These are phyloP conservation scores for Mycetomoellerius zeteki DNA, from an alignment of 1,140 invertebrate genomes.

Conservation along the genomic window DNA sequence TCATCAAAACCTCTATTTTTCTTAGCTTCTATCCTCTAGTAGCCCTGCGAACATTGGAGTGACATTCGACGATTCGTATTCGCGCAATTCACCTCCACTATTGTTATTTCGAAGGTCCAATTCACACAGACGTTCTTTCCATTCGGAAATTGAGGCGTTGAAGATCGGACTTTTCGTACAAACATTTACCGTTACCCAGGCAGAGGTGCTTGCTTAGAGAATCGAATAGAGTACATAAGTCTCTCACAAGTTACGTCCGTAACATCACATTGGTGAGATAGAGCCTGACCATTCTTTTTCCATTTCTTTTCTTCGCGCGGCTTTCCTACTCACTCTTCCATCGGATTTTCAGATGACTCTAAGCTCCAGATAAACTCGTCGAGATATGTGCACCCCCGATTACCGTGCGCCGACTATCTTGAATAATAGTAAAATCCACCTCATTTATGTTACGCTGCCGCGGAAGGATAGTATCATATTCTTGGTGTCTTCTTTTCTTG, in stretches of 20 bases:
- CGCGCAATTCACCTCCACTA: neutral
- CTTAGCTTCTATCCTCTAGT: neutral
- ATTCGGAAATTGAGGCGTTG: constrained; percentile 42
- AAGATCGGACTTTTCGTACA: constrained; percentile 36
- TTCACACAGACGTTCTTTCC: constrained; percentile 3
- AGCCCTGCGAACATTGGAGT: neutral
- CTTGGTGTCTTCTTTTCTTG: constrained; percentile 22
- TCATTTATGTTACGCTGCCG: constrained; percentile 10
- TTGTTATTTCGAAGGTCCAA: constrained; percentile 47
- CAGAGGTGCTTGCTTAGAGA: constrained; percentile 41
- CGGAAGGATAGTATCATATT: neutral
- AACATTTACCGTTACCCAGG: constrained; percentile 27
- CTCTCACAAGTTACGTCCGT: constrained; percentile 32
- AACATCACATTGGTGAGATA: neutral
- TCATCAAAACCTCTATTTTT: constrained; percentile 3
- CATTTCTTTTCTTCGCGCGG: neutral
- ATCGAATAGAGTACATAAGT: constrained; percentile 38
- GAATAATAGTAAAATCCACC: constrained; percentile 20
- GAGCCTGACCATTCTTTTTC: neutral
- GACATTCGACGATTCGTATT: neutral
- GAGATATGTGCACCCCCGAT: constrained; percentile 49
- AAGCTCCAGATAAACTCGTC: constrained; percentile 49
- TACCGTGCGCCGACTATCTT: constrained; percentile 25
- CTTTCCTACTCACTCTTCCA: neutral
- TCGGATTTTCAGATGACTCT: constrained; percentile 13